phyloP scores from a whole-genome alignment of 2,888 invertebrate species.

The Oligia strigilis region DNA sequence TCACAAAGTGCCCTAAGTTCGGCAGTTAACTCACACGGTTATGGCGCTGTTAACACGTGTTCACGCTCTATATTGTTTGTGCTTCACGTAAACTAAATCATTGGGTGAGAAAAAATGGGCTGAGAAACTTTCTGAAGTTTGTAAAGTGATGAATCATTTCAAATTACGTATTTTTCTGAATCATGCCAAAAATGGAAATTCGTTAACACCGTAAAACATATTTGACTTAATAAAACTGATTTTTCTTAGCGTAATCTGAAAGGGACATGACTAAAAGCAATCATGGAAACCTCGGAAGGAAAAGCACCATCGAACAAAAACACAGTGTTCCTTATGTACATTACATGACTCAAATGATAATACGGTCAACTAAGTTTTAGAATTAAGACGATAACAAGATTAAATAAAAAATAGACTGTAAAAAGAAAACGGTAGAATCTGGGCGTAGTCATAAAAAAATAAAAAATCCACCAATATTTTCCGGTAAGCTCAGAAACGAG shows the following conservation, averaged over 20 bases:
- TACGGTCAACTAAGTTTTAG: not conserved
- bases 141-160: constrained; percentile 20
- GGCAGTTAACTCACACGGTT: constrained; percentile 88
- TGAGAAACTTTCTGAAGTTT: constrained; percentile 67
- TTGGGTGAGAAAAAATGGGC: constrained; percentile 75
- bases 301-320: too few relatives aligned
- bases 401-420: constrained; percentile 25
- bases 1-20: constrained; percentile 89
- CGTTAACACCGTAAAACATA: not conserved
- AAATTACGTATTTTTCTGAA: not conserved
- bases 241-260: not conserved
- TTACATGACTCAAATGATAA: not conserved
- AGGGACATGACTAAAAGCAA: not conserved
- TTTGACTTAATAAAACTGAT: not conserved
- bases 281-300: not conserved
- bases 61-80: constrained; percentile 85
- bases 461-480: constrained; percentile 74
- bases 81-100: constrained; percentile 81
- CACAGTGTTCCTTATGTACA: too few relatives aligned
- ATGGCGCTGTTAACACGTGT: constrained; percentile 90
- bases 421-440: constrained; percentile 50
- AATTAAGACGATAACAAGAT: constrained; percentile 9
- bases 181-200: not conserved
- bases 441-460: constrained; percentile 65
- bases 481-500: constrained; percentile 77